phyloP scores from a whole-genome alignment of 1,140 invertebrate genomes.

The Venturia canescens region DNA sequence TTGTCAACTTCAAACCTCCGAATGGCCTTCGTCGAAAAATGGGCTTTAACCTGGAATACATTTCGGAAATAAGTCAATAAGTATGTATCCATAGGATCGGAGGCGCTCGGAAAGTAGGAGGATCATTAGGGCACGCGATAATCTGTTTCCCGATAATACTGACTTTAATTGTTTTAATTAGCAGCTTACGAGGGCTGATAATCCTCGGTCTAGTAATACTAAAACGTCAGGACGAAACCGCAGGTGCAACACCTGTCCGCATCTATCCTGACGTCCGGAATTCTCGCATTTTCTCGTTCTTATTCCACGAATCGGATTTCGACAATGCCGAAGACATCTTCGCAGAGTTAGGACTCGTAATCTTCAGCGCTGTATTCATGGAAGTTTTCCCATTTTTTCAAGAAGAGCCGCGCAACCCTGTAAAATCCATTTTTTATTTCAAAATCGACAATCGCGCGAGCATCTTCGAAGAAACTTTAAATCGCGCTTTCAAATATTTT shows the following conservation, averaged over 20 bases:
- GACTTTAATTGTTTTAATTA: constrained; percentile 64
- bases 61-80: constrained; percentile 1
- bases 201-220: background rate
- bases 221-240: constrained; percentile 2
- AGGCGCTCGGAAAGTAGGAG: background rate
- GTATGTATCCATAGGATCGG: constrained; percentile 34
- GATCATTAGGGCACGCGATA: constrained; percentile 23
- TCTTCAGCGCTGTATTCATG: background rate
- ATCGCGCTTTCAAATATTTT: too few relatives aligned
- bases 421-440: too few relatives aligned
- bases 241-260: constrained; percentile 51
- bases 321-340: background rate
- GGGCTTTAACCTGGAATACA: background rate
- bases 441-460: too few relatives aligned
- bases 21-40: too few relatives aligned
- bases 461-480: too few relatives aligned
- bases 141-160: constrained; percentile 64
- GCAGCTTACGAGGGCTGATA: constrained; percentile 12
- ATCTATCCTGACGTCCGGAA: constrained; percentile 3
- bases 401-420: too few relatives aligned
- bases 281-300: background rate
- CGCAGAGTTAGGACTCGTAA: constrained; percentile 24
- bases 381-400: background rate
- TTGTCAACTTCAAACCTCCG: background rate
- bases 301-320: background rate